A percentile compares a stretch with the other conserved stretches of the same genome.
These are phyloP conservation scores for Cremastinae sp. DNA, from an alignment of 2,888 invertebrate genomes.

Conservation along the genomic window DNA sequence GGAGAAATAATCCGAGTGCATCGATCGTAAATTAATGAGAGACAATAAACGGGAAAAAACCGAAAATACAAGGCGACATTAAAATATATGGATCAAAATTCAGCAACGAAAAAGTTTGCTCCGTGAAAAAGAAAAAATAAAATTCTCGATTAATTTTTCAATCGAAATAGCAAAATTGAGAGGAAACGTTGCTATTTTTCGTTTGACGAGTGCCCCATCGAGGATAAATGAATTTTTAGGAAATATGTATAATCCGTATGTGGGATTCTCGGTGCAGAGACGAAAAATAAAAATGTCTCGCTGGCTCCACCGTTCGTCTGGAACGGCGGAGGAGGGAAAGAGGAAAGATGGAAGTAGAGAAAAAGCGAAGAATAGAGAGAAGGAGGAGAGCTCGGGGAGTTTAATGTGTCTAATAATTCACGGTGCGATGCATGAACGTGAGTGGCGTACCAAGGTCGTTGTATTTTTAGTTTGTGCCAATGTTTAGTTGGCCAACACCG, in stretches of 20 bases:
- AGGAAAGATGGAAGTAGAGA: slow-evolving; percentile 28
- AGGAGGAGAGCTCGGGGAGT: slow-evolving; percentile 60
- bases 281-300: slow-evolving; percentile 8
- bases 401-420: slow-evolving; percentile 75
- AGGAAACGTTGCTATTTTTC: too few relatives aligned
- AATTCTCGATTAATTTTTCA: too few relatives aligned
- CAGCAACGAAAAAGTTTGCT: too few relatives aligned
- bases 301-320: slow-evolving; percentile 19
- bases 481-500: slow-evolving; percentile 78
- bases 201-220: background rate
- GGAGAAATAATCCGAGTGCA: slow-evolving; percentile 42
- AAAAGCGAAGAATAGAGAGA: slow-evolving; percentile 14
- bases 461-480: slow-evolving; percentile 79
- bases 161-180: too few relatives aligned
- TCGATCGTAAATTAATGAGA: slow-evolving; percentile 49
- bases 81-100: too few relatives aligned
- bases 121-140: too few relatives aligned
- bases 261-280: too few relatives aligned
- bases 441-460: slow-evolving; percentile 78
- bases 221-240: background rate
- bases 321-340: background rate
- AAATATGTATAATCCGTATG: background rate
- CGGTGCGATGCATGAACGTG: slow-evolving; percentile 73
- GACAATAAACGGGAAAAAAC: slow-evolving; percentile 7
- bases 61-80: slow-evolving; percentile 18